Evolutionary conservation across 1,140 invertebrate genomes (phyloP).

Genomic region (Drosophila funebris): DNA sequence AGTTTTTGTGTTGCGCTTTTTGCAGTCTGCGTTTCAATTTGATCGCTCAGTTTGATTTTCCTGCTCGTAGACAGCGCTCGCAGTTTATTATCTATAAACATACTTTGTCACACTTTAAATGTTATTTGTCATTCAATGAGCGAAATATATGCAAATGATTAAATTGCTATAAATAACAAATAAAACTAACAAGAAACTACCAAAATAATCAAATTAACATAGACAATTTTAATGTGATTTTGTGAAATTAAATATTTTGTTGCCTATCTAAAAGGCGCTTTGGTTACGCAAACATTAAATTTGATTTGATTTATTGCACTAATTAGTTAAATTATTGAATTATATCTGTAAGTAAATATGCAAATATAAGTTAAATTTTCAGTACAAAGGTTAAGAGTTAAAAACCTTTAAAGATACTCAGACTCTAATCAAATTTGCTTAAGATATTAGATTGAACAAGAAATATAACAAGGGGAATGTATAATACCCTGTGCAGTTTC

Average conservation of each 20-base stretch:
- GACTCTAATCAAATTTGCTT: no score
- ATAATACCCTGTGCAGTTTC: no score
- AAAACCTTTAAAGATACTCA: not conserved
- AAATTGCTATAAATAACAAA: no score
- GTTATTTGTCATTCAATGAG: no score
- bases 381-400: no score
- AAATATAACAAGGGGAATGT: no score
- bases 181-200: no score
- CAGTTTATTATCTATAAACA: not conserved
- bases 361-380: no score
- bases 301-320: not conserved
- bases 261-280: conserved; percentile 41
- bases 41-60: conserved; percentile 35
- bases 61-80: conserved; percentile 10
- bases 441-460: no score
- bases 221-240: not conserved
- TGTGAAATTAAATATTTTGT: conserved; percentile 4
- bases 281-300: not conserved
- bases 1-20: conserved; percentile 48
- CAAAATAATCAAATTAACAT: not conserved
- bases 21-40: conserved; percentile 45
- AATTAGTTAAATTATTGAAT: not conserved
- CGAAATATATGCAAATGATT: no score
- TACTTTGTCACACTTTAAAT: no score
- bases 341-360: not conserved